Evolutionary conservation across 2,888 invertebrate genomes (phyloP).

Genomic region (Calameuta pallipes): DNA sequence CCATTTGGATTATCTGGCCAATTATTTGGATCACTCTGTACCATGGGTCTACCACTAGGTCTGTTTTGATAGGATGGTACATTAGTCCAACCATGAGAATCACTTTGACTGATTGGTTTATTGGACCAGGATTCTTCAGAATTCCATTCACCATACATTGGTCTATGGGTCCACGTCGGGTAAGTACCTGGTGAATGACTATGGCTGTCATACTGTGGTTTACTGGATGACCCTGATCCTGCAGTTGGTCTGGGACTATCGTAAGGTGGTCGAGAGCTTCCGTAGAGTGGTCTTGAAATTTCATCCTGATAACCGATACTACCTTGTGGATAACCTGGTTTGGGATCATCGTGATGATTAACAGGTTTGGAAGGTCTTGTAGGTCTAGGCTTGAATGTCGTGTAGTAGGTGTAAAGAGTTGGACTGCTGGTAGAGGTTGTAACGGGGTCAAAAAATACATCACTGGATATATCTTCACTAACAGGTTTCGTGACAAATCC

Average conservation of each 20-base stretch:
- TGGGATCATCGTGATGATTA: conserved; percentile 3
- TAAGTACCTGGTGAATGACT: not conserved
- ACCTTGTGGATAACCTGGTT: not conserved
- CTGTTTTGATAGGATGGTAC: conserved; percentile 19
- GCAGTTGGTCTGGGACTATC: not conserved
- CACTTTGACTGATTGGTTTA: conserved; percentile 5
- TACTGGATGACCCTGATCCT: not conserved
- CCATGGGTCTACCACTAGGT: conserved; percentile 12
- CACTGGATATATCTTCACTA: conserved; percentile 39
- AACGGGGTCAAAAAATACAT: conserved; percentile 26
- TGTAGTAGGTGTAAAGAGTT: conserved; percentile 43
- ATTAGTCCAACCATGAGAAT: conserved; percentile 6
- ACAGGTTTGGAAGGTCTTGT: conserved; percentile 4
- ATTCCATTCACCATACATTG: conserved; percentile 7
- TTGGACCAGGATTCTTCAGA: not conserved
- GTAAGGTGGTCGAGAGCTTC: not conserved
- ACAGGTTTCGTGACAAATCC: conserved; percentile 39
- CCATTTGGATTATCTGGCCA: conserved; percentile 10
- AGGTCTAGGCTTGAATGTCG: conserved; percentile 24
- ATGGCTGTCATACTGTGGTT: not conserved
- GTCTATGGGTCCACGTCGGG: conserved; percentile 8
- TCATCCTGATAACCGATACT: not conserved
- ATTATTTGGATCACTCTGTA: not conserved
- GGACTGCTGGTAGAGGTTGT: conserved; percentile 33
- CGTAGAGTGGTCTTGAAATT: not conserved